Conservation (phyloP, 92 coral and sea anemone genomes). For the Porites evermanni region DNA sequence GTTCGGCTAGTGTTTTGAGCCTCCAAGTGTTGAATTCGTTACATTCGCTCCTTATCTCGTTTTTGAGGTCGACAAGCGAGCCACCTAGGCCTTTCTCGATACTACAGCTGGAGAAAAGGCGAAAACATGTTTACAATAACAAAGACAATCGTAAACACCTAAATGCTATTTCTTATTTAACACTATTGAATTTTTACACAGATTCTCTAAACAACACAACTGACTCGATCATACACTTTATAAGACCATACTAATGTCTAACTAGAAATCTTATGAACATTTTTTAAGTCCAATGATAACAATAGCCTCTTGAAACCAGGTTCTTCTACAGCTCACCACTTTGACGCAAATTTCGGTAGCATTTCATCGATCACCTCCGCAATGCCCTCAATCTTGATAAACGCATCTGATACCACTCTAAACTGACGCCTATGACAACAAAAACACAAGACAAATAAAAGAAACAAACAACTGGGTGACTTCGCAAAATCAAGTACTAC, state of each 20-base stretch:
- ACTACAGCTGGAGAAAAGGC: constrained; percentile 35
- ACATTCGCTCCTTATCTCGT: constrained; percentile 53
- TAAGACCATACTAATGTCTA: too few species aligned
- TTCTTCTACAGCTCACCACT: constrained; percentile 41
- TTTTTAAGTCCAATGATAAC: too few species aligned
- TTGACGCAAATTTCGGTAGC: constrained; percentile 51
- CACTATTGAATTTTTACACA: too few species aligned
- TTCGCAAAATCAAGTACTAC: neutral
- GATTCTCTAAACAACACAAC: too few species aligned
- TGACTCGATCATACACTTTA: too few species aligned
- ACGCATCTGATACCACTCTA: constrained; percentile 19
- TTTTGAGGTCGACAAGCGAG: constrained; percentile 49
- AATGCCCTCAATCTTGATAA: constrained; percentile 34
- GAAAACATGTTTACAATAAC: neutral
- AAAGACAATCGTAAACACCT: neutral
- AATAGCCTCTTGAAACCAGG: too few species aligned
- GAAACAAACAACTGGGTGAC: neutral
- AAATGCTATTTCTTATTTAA: too few species aligned
- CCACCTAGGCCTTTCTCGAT: constrained; percentile 70
- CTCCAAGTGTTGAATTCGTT: constrained; percentile 51
- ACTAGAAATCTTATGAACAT: too few species aligned
- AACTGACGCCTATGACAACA: constrained; percentile 51
- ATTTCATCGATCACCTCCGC: constrained; percentile 30
- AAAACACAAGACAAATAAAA: neutral
- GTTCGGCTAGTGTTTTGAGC: neutral